These are phyloP conservation scores for Hydriomena furcata DNA, from an alignment of 2,888 invertebrate species.

Conservation along the genomic window DNA sequence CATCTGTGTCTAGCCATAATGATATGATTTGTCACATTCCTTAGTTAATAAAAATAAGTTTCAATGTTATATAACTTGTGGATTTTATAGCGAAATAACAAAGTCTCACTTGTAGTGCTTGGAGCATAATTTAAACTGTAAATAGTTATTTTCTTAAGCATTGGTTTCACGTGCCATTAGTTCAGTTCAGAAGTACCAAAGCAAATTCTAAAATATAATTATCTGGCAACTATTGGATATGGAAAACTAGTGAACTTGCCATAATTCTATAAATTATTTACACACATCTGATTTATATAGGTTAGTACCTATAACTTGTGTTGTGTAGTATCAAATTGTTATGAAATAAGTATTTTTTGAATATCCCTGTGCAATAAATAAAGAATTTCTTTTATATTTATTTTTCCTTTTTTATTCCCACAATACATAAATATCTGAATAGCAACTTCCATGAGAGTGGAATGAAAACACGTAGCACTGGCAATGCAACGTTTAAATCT, in stretches of 20 bases:
- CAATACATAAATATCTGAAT: too few species aligned
- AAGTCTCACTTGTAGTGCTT: background rate
- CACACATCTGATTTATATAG: slow-evolving; percentile 28
- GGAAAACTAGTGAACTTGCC: slow-evolving; percentile 34
- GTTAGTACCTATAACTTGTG: slow-evolving; percentile 29
- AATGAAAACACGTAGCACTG: too few species aligned
- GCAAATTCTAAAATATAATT: slow-evolving; percentile 22
- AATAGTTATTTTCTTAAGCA: slow-evolving; percentile 22
- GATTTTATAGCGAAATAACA: background rate
- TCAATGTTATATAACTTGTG: background rate
- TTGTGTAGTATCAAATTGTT: slow-evolving; percentile 54
- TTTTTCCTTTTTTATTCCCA: slow-evolving; percentile 34
- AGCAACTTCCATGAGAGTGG: too few species aligned
- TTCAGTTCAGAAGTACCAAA: slow-evolving; percentile 27
- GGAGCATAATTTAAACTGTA: background rate
- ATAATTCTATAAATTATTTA: slow-evolving; percentile 37
- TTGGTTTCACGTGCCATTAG: slow-evolving; percentile 43
- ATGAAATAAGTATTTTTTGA: slow-evolving; percentile 65
- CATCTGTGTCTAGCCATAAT: too few species aligned
- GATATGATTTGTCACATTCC: slow-evolving; percentile 19
- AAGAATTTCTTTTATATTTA: slow-evolving; percentile 62
- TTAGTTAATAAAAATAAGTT: background rate
- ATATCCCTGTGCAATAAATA: slow-evolving; percentile 80
- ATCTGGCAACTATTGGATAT: slow-evolving; percentile 15
- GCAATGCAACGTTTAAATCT: too few species aligned